Evolutionary conservation across 1,140 invertebrate species (phyloP).

Genomic region (Hyposmocoma kahamanoa): DNA sequence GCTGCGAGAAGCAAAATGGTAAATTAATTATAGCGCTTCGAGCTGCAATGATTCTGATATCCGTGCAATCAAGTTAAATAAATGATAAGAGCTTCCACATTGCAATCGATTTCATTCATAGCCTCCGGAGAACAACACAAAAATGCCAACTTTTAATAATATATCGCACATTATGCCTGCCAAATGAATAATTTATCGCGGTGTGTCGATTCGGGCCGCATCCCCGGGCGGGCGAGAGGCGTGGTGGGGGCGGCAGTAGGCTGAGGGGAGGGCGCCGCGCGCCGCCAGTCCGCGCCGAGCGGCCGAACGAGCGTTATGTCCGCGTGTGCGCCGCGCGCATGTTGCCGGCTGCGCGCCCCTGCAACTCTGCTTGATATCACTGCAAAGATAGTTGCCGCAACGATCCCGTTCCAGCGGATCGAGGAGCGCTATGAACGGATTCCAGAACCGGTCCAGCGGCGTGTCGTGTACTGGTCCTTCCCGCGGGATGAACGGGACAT

Average conservation of each 20-base stretch:
- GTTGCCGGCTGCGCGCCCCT: slow-evolving; percentile 71
- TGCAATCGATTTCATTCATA: slow-evolving; percentile 33
- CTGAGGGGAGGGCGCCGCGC: slow-evolving; percentile 16
- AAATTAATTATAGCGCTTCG: slow-evolving; percentile 4
- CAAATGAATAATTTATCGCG: slow-evolving; percentile 70
- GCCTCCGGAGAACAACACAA: slow-evolving; percentile 33
- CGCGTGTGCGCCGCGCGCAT: slow-evolving; percentile 68
- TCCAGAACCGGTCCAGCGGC: slow-evolving; percentile 89
- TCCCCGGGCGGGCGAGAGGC: slow-evolving; percentile 37
- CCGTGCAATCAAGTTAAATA: slow-evolving; percentile 21
- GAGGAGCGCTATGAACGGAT: slow-evolving; percentile 90
- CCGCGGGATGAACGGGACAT: slow-evolving; percentile 90
- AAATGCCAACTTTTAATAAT: slow-evolving; percentile 72
- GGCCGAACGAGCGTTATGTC: slow-evolving; percentile 65
- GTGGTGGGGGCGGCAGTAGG: slow-evolving; percentile 12
- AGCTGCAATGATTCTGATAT: slow-evolving; percentile 6
- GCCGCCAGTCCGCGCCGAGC: slow-evolving; percentile 51
- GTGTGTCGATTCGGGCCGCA: slow-evolving; percentile 60
- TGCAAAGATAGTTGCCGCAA: slow-evolving; percentile 87
- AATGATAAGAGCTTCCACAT: slow-evolving; percentile 20
- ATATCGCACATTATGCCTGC: slow-evolving; percentile 68
- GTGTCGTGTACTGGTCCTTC: slow-evolving; percentile 92
- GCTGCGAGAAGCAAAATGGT: too few relatives aligned
- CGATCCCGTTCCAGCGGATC: slow-evolving; percentile 89
- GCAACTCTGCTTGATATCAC: slow-evolving; percentile 86